Conservation (phyloP, 2,113 vertebrate genomes). For the Macaca fascicularis region DNA sequence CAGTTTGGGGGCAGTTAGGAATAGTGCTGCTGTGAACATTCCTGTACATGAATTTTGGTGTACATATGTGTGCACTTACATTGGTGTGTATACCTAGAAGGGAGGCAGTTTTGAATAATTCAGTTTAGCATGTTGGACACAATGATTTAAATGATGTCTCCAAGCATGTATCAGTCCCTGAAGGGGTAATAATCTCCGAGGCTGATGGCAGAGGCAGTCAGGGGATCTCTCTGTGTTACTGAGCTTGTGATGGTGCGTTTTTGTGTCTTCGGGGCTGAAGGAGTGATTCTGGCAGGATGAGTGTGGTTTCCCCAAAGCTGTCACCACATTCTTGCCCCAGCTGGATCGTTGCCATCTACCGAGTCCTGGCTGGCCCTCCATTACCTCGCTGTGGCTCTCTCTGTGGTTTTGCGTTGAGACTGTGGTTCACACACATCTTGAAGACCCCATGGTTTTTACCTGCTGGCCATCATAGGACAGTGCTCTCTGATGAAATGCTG, state of each 20-base stretch:
- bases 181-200: not conserved
- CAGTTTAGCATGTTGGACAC: not conserved
- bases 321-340: not conserved
- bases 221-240: not conserved
- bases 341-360: not conserved
- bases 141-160: not conserved
- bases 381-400: not conserved
- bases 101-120: not conserved
- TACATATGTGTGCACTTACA: not conserved
- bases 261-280: not conserved
- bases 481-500: not conserved
- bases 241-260: not conserved
- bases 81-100: not conserved
- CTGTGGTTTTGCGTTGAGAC: not conserved
- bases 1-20: not conserved
- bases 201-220: not conserved
- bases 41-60: not conserved
- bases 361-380: not conserved
- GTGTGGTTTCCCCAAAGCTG: not conserved
- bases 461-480: not conserved
- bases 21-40: not conserved
- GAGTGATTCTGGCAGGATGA: not conserved
- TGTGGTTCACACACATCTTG: not conserved
- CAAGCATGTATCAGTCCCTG: not conserved
- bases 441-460: not conserved